Base-by-base conservation (phyloP, 2,113 vertebrate species). In the Pampusana beccarii region DNA sequence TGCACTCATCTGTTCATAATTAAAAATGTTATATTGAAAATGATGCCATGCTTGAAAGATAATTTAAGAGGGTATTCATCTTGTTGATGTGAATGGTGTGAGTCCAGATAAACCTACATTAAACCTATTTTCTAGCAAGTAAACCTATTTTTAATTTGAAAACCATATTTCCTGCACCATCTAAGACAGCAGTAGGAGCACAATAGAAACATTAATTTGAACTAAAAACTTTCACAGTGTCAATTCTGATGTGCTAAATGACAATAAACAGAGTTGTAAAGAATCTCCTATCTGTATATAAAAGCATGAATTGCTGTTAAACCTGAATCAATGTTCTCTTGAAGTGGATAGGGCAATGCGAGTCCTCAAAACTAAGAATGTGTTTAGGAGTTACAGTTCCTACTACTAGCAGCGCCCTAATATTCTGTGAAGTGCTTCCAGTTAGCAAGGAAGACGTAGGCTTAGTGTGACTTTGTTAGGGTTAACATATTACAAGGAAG, bases 161-260 rank as follows among this genome's bases (percentile, higher is more conserved):
- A 95, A 93, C 69, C 10, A 16, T 93, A 77, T 91, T 96, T 73
- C 90, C 86, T 78, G 65, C 77, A 69, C 58, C 66, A 94, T 74
- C 90, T 71, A 88, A 88, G n/a, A 94, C 83, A 80, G 66, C 67
- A 92, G 71, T 82, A 81, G 86, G 57, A 91, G 70, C 34, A 92
- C 70, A 96, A 85, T 13, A 93, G 69, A 87, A 96, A 90, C 38
- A 69, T 73, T 88, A 94, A 93, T 94, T 90, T 94, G 82, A 96
- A 96, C 77, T 51, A 94, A 66, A 92, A 69, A 11, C 60, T 71
- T 94, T n/a, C 29, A 77, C 28, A 75, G 61, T 85, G 81, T 86
- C 75, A 74, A 84, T 80, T 96, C 84, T 75, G 88, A 94, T n/a
- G 33, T 95, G 83, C 64, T 94, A 94, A 96, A 87, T 96, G 67